Conservation (phyloP, 92 coral and sea anemone species). For the Epizoanthus ramosus region DNA sequence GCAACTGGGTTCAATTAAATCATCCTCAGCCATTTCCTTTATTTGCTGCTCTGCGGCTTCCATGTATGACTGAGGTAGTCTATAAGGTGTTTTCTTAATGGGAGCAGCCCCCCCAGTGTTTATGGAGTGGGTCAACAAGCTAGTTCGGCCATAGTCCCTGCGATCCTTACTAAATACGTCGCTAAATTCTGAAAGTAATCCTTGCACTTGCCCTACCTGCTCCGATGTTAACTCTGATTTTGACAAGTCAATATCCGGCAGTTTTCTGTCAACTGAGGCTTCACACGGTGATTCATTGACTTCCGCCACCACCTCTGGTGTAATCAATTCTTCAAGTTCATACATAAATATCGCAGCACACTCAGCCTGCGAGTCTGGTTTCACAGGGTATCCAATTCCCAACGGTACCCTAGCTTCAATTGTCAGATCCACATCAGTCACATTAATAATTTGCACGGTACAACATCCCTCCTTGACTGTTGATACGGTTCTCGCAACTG, state of each 20-base stretch:
- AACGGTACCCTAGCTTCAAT: background rate
- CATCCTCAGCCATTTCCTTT: conserved; percentile 42
- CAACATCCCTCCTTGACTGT: conserved; percentile 15
- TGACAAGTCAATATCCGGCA: conserved; percentile 33
- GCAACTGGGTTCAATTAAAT: conserved; percentile 41
- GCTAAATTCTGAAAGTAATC: conserved; percentile 8
- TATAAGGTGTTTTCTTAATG: conserved; percentile 29
- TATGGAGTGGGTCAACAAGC: conserved; percentile 39
- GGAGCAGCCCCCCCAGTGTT: conserved; percentile 44
- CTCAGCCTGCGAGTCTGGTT: background rate
- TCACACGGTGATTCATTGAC: background rate
- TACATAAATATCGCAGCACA: conserved; percentile 11
- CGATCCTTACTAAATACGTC: background rate
- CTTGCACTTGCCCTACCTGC: conserved; percentile 6
- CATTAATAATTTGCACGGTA: conserved; percentile 27
- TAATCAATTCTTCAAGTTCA: background rate
- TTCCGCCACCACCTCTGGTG: background rate
- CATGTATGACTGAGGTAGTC: conserved; percentile 42
- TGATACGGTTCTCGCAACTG: conserved; percentile 33
- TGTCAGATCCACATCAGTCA: background rate
- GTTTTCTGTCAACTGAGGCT: conserved; percentile 18
- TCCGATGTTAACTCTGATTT: conserved; percentile 29
- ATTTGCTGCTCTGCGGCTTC: conserved; percentile 32
- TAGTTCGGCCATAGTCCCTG: conserved; percentile 28
- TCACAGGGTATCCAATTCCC: conserved; percentile 9